A percentile compares a stretch with the other conserved stretches of the same genome.
phyloP scores from a whole-genome alignment of 92 coral and sea anemone genomes.

The Micromussa lordhowensis region DNA sequence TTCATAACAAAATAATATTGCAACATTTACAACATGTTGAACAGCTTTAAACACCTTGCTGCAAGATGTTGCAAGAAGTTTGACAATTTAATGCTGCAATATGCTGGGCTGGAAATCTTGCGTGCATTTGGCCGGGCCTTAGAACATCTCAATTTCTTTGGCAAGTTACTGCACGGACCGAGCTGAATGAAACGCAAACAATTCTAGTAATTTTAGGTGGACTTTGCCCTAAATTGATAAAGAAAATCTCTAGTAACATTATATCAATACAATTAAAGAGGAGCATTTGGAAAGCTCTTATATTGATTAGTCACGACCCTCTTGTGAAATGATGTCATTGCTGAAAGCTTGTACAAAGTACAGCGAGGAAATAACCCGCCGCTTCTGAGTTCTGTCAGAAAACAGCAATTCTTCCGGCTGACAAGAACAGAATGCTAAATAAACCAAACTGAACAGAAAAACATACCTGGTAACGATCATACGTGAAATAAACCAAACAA shows the following conservation, averaged over 20 bases:
- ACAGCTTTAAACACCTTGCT: too few species aligned
- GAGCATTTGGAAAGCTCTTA: not conserved
- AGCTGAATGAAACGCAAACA: too few species aligned
- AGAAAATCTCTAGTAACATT: not conserved
- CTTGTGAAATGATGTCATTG: not conserved
- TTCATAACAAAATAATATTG: too few species aligned
- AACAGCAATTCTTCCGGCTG: not conserved
- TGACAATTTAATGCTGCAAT: too few species aligned
- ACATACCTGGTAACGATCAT: conserved; percentile 88
- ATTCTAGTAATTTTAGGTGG: too few species aligned
- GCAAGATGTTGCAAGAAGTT: too few species aligned
- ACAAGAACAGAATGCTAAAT: not conserved
- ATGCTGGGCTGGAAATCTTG: too few species aligned
- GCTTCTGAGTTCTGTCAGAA: not conserved
- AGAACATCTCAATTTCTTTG: too few species aligned
- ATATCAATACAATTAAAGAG: not conserved
- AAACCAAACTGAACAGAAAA: not conserved
- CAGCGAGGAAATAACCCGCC: not conserved
- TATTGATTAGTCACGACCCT: not conserved
- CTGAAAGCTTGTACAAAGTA: too few species aligned
- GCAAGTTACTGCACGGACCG: too few species aligned
- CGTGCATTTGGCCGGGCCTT: too few species aligned
- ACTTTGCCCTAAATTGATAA: not conserved
- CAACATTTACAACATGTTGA: too few species aligned
- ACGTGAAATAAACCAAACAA: conserved; percentile 84